These are phyloP conservation scores for Platyrinchus mystaceus DNA, from an alignment of 2,797 vertebrate species.

Conservation along the genomic window DNA sequence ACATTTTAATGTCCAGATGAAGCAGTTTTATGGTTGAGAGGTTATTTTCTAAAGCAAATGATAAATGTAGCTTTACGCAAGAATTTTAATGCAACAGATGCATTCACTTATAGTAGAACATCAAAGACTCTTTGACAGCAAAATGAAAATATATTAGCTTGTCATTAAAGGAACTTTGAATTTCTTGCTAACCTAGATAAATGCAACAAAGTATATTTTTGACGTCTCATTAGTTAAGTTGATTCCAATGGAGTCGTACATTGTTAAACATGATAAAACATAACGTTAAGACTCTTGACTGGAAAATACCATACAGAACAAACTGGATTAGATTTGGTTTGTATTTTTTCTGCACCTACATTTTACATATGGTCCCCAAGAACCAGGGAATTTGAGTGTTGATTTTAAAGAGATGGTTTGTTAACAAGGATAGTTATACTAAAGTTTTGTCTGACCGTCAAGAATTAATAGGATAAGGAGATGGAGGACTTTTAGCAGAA, in stretches of 20 bases:
- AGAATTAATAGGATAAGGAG: not conserved
- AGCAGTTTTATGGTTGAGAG: slow-evolving; percentile 1
- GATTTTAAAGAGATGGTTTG: not conserved
- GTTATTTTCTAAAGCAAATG: slow-evolving; percentile 13
- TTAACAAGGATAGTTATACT: not conserved
- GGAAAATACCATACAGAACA: not conserved
- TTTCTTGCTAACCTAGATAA: slow-evolving; percentile 74
- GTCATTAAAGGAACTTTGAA: slow-evolving; percentile 51
- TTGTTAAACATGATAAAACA: not conserved
- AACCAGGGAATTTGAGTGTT: not conserved
- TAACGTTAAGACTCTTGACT: not conserved
- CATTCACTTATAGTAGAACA: slow-evolving; percentile 17
- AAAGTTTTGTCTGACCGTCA: not conserved
- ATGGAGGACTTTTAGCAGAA: not conserved
- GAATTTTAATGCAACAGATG: slow-evolving; percentile 33
- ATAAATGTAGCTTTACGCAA: slow-evolving; percentile 30
- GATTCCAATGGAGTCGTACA: not conserved
- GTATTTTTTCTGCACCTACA: not conserved
- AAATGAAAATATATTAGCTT: slow-evolving; percentile 40
- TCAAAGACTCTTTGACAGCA: slow-evolving; percentile 14
- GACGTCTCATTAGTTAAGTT: slow-evolving; percentile 62
- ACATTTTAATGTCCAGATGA: not conserved
- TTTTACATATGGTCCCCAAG: not conserved
- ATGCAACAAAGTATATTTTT: slow-evolving; percentile 66
- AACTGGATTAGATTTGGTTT: not conserved